Evolutionary conservation across 2,113 vertebrate species (phyloP), one percentile per base, ranked within the genome.

Genomic region (Piprites chloris): DNA sequence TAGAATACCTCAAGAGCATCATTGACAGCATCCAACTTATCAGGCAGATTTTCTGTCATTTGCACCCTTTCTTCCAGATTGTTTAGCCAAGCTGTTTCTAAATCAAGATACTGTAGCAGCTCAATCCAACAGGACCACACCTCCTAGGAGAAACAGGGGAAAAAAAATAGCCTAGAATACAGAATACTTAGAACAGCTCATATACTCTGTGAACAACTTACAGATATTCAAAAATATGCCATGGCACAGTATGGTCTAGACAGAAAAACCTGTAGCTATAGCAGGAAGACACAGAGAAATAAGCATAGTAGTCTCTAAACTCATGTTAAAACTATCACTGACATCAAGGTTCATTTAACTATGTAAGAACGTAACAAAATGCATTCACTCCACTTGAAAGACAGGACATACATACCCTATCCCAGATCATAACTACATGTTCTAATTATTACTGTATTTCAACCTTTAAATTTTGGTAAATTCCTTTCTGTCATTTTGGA

Each of bases 91-190:
- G 72, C 89, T 63, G 98, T 99, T 98, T 99, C 99, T 90, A 99
- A 96, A 62, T 99, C 99, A 97, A 99, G 93, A 95, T 99, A 99
- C 80, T 99, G 99, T 66, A 99, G 98, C 72, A 99, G 95, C 94
- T 99, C 99, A 83, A 99, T 99, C 99, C 99, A 99, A 81, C 99
- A 99, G 19, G 99, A 99, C 99, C 99, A 99, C 17, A 99, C 99
- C 97, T 99, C 99, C 99, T 99, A 81, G 3, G 12, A 79, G 24
- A 27, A 83, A 53, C 10, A 73, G 11, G 46, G 11, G 46, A 37
- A 88, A 37, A 8, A 41, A 33, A 42, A 69, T 33, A 92, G 52
- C 19, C 21, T 41, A 53, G 26, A 92, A 93, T 39, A 11, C 11
- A 53, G 26, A 92, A 93, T 35, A 11, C 12, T 66, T 80, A 17